These are phyloP conservation scores for Ceramica pisi DNA, from an alignment of 2,888 invertebrate genomes.

Conservation along the genomic window DNA sequence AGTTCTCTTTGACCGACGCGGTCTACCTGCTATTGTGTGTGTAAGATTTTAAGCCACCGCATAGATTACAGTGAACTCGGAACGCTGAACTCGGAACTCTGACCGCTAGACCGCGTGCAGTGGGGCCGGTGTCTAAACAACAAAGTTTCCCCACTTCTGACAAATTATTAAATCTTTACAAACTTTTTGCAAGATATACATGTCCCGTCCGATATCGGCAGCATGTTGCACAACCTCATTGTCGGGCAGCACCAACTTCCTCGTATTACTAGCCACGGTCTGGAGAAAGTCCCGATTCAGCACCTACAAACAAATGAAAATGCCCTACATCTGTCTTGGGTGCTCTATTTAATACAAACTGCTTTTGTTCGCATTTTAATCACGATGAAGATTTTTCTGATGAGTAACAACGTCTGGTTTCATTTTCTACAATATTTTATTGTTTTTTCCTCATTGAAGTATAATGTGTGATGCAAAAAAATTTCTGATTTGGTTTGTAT, in stretches of 20 bases:
- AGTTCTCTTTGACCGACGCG: too few species aligned
- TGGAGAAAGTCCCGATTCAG: slow-evolving; percentile 85
- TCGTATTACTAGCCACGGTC: slow-evolving; percentile 83
- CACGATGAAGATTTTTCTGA: slow-evolving; percentile 21
- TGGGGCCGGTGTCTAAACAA: too few species aligned
- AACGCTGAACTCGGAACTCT: too few species aligned
- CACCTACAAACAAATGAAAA: slow-evolving; percentile 70
- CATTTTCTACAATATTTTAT: not conserved
- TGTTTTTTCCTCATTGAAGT: not conserved
- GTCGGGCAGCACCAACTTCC: slow-evolving; percentile 84
- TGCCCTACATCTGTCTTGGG: slow-evolving; percentile 44
- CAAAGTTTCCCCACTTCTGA: too few species aligned
- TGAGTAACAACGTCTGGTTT: slow-evolving; percentile 2
- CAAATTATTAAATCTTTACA: not conserved
- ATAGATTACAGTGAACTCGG: too few species aligned
- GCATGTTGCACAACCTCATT: slow-evolving; percentile 87
- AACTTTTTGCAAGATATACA: slow-evolving; percentile 88
- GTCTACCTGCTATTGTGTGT: too few species aligned
- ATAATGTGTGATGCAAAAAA: not conserved
- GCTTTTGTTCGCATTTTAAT: slow-evolving; percentile 58
- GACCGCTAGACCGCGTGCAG: too few species aligned
- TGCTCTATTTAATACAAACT: slow-evolving; percentile 39
- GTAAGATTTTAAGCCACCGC: too few species aligned
- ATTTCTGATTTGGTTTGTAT: not conserved
- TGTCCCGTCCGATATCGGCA: slow-evolving; percentile 86